Percentiles rank a stretch among this genome's conserved stretches.
Evolutionary conservation across 2,113 vertebrate genomes (phyloP).

Genomic region (Oenanthe melanoleuca): DNA sequence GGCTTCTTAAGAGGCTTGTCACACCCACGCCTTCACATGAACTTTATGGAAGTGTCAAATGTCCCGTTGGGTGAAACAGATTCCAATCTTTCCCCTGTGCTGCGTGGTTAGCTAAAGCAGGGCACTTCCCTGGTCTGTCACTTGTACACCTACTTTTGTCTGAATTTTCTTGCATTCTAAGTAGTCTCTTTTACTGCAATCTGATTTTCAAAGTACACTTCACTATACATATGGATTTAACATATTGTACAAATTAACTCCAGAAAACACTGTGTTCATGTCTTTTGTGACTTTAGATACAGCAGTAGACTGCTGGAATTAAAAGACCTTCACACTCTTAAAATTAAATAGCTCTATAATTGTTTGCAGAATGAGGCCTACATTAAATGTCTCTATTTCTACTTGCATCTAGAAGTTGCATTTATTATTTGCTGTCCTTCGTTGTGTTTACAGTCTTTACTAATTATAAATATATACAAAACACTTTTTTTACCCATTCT

Average conservation of each 20-base stretch:
- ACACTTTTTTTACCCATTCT: not conserved
- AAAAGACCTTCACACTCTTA: not conserved
- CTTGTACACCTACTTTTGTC: not conserved
- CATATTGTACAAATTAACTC: not conserved
- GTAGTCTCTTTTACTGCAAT: not conserved
- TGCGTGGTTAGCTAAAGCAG: not conserved
- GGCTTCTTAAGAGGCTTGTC: not conserved
- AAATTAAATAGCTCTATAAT: not conserved
- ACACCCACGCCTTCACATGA: not conserved
- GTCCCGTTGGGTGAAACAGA: not conserved
- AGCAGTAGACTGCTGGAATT: not conserved
- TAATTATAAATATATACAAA: not conserved
- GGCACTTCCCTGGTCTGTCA: not conserved
- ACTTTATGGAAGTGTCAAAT: not conserved
- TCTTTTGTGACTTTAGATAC: not conserved
- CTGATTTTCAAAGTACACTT: not conserved
- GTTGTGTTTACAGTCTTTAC: not conserved
- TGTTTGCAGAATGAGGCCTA: not conserved
- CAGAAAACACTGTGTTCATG: not conserved
- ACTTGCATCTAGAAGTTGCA: not conserved
- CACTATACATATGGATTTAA: not conserved
- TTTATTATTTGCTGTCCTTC: not conserved
- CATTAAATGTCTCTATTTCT: not conserved
- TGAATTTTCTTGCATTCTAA: not conserved
- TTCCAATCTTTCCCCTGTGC: not conserved